Conservation (phyloP, 2,113 vertebrate genomes). For the Collichthys lucidus region DNA sequence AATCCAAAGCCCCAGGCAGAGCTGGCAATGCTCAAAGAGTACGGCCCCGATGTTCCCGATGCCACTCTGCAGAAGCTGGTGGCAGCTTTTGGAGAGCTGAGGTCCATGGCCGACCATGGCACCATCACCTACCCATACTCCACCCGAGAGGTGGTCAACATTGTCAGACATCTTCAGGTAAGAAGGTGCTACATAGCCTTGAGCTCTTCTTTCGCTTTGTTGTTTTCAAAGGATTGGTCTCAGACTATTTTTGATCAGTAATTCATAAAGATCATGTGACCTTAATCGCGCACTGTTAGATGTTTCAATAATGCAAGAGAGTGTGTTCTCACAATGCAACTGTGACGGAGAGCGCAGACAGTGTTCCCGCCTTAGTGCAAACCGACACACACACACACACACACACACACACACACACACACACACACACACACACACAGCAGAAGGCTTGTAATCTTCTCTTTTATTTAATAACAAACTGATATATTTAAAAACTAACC, state of each 20-base stretch:
- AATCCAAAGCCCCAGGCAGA: constrained; percentile 94
- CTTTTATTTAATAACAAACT: background rate
- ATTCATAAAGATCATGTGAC: constrained; percentile 8
- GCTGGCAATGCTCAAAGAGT: constrained; percentile 93
- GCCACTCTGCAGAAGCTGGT: constrained; percentile 91
- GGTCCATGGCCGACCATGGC: constrained; percentile 95
- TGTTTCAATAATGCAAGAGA: constrained; percentile 28
- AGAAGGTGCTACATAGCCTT: constrained; percentile 12
- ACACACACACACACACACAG: background rate
- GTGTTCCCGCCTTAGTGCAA: background rate
- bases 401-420: background rate
- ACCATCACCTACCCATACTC: constrained; percentile 98
- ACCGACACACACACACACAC: background rate
- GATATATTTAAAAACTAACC: background rate
- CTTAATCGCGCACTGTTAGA: constrained; percentile 2
- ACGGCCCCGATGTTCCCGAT: constrained; percentile 92
- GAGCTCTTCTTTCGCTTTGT: background rate
- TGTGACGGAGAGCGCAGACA: background rate
- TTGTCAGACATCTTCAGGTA: constrained; percentile 98
- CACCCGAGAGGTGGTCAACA: constrained; percentile 97
- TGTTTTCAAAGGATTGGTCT: background rate
- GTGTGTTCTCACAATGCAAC: background rate
- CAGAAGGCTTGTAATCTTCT: background rate
- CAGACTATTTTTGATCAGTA: constrained; percentile 1
- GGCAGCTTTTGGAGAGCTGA: constrained; percentile 94